Base-by-base conservation (phyloP, 1,140 invertebrate species). In the Caenorhabditis inopinata region DNA sequence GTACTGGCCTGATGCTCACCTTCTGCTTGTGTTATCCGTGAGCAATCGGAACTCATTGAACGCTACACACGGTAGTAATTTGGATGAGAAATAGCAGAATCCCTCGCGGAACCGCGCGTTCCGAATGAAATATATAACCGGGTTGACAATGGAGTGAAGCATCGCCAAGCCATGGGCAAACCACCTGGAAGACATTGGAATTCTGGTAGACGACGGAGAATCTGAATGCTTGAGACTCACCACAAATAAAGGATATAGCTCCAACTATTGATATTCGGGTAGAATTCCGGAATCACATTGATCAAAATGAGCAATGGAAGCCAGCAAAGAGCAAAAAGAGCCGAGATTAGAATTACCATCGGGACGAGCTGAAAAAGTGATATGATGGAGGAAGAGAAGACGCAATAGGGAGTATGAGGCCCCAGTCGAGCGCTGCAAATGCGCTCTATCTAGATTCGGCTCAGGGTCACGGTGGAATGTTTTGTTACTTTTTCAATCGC, bases 91-190 rank as follows among this genome's bases (percentile, higher is more conserved):
- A 49, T 87, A 87, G 21, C 78, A 80, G 76, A 87, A 75, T 48
- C 87, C 86, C 51, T 88, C 86, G 25, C 85, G 86, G 73, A 87
- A 85, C 45, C 84, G 74, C 29, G 79, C 51, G 77, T 87, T 87
- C 49, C 84, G 83, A 23, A 49, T 53, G 73, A 87, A 88, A 73
- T 88, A 88, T 48, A 87, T 81, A 27, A 87, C 80, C 46, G 86
- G 86, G 74, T 87, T 87, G 46, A 87, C 87, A n/a, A 86, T 83
- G 12, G 87, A 87, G 76, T 87, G 86, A 27, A 84, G 86, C 86
- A 87, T 87, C 12, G 86, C 86, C 11, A 88, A 47, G 2, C 85
- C 84, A 46, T 87, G 87, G 9, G 80, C 76, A 78, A 79, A 68
- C 86, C 86, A 87, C 85, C 85, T 85, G 47, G 27, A 86, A 62